Evolutionary conservation across 2,113 vertebrate species (phyloP).

Genomic region (Hymenochirus boettgeri): DNA sequence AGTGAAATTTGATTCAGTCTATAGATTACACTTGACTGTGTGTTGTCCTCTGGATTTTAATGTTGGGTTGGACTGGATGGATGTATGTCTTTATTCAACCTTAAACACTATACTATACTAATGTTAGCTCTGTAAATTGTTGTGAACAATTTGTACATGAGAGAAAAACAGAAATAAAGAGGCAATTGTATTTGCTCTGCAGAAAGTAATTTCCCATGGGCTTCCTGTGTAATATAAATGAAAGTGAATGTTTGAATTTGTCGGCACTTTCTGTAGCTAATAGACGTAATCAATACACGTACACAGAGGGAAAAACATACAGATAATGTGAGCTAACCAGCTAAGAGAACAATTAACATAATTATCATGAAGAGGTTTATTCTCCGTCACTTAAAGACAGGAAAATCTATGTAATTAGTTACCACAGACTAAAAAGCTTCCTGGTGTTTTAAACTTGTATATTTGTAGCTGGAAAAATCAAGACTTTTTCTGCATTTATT

Average conservation of each 20-base stretch:
- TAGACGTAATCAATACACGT: not conserved
- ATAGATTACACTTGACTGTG: no score
- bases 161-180: not conserved
- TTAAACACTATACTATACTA: no score
- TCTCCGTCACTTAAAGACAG: not conserved
- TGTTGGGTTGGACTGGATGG: no score
- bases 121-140: not conserved
- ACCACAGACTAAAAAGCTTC: no score
- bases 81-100: no score
- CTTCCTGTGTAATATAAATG: not conserved
- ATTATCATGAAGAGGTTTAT: conserved; percentile 4
- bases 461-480: no score
- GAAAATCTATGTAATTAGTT: not conserved
- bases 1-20: no score
- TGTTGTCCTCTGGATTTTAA: no score
- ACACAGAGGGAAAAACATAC: not conserved
- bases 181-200: not conserved
- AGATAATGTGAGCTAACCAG: not conserved
- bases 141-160: not conserved
- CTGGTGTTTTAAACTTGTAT: no score
- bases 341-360: not conserved
- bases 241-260: not conserved
- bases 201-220: conserved; percentile 6
- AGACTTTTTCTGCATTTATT: no score
- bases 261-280: not conserved